These are phyloP conservation scores for Scrobipalpa atriplicella DNA, from an alignment of 2,888 invertebrate species.

Conservation along the genomic window DNA sequence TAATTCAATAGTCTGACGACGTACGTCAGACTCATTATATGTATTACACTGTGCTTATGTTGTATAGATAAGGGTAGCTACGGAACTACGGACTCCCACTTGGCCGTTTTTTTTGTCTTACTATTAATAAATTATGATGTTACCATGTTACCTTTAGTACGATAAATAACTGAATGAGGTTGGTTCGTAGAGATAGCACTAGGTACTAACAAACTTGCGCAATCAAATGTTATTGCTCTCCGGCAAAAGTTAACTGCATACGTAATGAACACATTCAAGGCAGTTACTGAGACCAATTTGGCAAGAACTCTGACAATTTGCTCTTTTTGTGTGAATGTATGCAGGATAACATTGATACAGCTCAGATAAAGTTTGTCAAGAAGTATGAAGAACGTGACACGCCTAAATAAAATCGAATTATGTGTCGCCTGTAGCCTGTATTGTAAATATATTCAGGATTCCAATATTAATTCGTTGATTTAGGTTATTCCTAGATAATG, in stretches of 20 bases:
- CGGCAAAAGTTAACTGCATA: constrained; percentile 26
- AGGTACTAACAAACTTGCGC: constrained; percentile 20
- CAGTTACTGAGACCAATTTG: constrained; percentile 12
- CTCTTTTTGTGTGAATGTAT: constrained; percentile 3
- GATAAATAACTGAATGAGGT: constrained; percentile 1
- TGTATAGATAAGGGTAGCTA: too few relatives aligned
- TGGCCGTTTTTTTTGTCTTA: too few relatives aligned
- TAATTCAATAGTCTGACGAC: too few relatives aligned
- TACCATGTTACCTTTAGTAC: background rate
- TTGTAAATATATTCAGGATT: too few relatives aligned
- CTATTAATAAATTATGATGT: too few relatives aligned
- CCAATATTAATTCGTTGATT: constrained; percentile 5
- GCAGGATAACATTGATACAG: background rate
- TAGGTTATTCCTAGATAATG: background rate
- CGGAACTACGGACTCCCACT: too few relatives aligned
- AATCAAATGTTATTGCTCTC: constrained; percentile 26
- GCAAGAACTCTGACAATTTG: background rate
- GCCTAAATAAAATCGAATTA: constrained; percentile 15
- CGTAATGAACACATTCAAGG: constrained; percentile 25
- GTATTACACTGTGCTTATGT: too few relatives aligned
- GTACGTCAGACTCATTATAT: too few relatives aligned
- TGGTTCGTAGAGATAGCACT: background rate
- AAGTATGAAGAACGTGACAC: constrained; percentile 15
- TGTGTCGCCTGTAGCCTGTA: constrained; percentile 2
- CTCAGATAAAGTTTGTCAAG: background rate